phyloP scores from a whole-genome alignment of 2,113 vertebrate genomes.

The Xiphorhynchus elegans region DNA sequence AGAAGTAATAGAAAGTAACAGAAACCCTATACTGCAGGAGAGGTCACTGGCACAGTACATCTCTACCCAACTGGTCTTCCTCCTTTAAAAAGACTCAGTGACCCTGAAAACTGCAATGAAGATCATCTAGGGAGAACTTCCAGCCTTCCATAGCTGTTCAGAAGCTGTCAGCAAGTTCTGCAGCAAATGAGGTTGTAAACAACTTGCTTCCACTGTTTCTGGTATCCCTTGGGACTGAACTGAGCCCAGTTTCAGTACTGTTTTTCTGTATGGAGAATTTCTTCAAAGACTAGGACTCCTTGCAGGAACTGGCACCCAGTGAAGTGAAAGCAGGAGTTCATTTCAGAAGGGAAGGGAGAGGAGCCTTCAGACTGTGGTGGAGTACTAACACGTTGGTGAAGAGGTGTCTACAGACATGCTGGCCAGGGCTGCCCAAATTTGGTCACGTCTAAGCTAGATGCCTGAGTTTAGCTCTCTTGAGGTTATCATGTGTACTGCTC shows the following conservation, averaged over 20 bases:
- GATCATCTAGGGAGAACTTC: background rate
- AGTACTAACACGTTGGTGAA: background rate
- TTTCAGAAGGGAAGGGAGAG: background rate
- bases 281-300: background rate
- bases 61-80: background rate
- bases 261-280: background rate
- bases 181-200: background rate
- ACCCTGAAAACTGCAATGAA: background rate
- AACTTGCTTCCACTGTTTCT: background rate
- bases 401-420: background rate
- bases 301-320: background rate
- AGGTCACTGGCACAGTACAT: background rate
- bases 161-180: conserved; percentile 10
- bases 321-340: background rate
- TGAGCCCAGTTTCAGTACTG: background rate
- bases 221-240: background rate
- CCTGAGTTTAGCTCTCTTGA: background rate
- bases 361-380: background rate
- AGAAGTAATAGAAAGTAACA: background rate
- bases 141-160: background rate
- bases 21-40: background rate
- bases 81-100: background rate
- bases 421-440: background rate
- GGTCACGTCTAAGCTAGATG: background rate
- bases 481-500: background rate